Base-by-base conservation (phyloP, 2,888 invertebrate genomes). In the Trichogramma evanescens region DNA sequence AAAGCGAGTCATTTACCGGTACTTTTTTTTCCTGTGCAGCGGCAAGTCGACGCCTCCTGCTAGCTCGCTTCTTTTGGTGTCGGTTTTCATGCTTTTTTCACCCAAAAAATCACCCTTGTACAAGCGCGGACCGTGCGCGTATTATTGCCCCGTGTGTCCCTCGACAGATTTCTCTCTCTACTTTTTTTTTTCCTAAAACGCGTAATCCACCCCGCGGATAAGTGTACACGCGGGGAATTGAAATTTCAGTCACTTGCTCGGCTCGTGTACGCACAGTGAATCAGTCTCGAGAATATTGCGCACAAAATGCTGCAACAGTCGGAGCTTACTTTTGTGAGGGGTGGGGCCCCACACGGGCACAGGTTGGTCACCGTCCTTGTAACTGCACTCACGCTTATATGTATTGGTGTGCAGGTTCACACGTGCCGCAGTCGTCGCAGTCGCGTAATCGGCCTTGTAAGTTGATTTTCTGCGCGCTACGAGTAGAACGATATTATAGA, bases 81-180 rank as follows among this genome's bases (percentile, higher is more conserved):
- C 76, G 73, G 70, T 78, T 78, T 78, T 77, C 76, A 72, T 70
- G 71, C 71, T 74, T 78, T 71, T 78, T 78, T 74, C 74, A 72
- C 77, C 77, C 73, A 77, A 78, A 76, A 76, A 63, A 65, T 63
- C 60, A 61, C 63, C 61, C 65, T 61, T 60, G 59, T 4, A 66
- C 73, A 71, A 71, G 72, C 71, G 65, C 69, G 64, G 62, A 65
- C 63, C 67, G 66, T 75, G 74, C 71, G 75, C 60, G 58, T 66
- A 26, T 26, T 26, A 26, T 26, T 26, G 54, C 45, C 51, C 57
- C 58, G 54, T 59, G 26, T 61, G 61, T 62, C 62, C 58, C 58
- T 43, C 8, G n/a, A 4, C n/a, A 9, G 42, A 26, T 13, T 45
- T 13, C 48, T 9, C 54, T 54, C 56, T 57, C 56, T 65, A 55